Evolutionary conservation across 2,888 invertebrate species (phyloP).

Genomic region (Theretra japonica): DNA sequence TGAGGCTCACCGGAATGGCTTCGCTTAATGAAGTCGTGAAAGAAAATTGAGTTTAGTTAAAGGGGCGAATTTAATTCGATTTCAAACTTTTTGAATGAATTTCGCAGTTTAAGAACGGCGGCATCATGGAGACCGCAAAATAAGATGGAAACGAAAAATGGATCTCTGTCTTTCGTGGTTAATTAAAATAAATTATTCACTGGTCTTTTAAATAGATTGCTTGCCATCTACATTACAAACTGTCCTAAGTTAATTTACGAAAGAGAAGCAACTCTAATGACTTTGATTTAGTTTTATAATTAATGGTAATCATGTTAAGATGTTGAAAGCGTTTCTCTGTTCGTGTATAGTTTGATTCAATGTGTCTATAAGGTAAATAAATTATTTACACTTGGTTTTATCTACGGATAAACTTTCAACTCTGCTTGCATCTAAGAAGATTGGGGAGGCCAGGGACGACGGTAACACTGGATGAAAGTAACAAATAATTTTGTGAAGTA

Average conservation of each 20-base stretch:
- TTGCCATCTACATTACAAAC: slow-evolving; percentile 67
- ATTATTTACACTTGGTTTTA: background rate
- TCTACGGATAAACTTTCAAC: too few species aligned
- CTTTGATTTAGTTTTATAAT: slow-evolving; percentile 21
- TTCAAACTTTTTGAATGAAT: slow-evolving; percentile 82
- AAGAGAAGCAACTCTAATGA: slow-evolving; percentile 29
- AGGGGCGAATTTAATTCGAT: slow-evolving; percentile 84
- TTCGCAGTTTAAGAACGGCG: slow-evolving; percentile 72
- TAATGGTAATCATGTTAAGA: slow-evolving; percentile 38
- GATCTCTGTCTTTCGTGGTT: slow-evolving; percentile 69
- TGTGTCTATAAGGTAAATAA: background rate
- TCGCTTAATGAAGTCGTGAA: slow-evolving; percentile 83
- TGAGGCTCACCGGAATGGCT: slow-evolving; percentile 81
- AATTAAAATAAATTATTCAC: slow-evolving; percentile 80
- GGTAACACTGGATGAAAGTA: too few species aligned
- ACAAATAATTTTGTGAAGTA: too few species aligned
- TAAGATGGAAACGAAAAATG: slow-evolving; percentile 75
- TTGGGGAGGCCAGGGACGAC: too few species aligned
- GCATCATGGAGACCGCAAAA: slow-evolving; percentile 69
- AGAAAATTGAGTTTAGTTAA: slow-evolving; percentile 83
- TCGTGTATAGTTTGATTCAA: background rate
- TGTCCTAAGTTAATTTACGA: slow-evolving; percentile 63
- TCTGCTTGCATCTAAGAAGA: too few species aligned
- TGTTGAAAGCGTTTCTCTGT: slow-evolving; percentile 6
- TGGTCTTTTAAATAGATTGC: slow-evolving; percentile 70